Evolutionary conservation across 2,113 vertebrate species (phyloP).

Genomic region (Elaphurus davidianus): DNA sequence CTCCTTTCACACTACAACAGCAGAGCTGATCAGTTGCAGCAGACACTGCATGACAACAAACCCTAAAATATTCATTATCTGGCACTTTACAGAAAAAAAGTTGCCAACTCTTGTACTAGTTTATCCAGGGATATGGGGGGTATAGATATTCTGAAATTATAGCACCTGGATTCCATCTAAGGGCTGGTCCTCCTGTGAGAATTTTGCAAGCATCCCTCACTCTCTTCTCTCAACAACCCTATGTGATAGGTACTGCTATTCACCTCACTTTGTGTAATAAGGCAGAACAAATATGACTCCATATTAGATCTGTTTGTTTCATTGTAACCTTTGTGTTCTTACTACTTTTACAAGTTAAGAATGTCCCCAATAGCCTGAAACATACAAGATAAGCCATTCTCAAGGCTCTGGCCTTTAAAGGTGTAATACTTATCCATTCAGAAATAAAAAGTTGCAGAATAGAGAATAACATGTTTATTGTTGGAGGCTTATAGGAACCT

Average conservation of each 20-base stretch:
- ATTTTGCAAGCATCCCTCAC: neutral
- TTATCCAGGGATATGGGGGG: neutral
- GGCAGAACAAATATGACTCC: neutral
- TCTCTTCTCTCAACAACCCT: neutral
- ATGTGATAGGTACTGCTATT: neutral
- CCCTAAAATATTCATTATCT: neutral
- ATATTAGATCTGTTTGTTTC: neutral
- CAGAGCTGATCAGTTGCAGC: neutral
- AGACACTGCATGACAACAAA: neutral
- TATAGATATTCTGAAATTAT: neutral
- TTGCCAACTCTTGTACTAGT: neutral
- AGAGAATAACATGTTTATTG: neutral
- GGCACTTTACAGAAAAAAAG: neutral
- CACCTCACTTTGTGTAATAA: neutral
- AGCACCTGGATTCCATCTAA: neutral
- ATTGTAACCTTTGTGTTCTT: neutral
- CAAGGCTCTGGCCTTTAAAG: neutral
- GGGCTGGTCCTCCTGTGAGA: neutral
- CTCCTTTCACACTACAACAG: neutral
- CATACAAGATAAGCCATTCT: neutral
- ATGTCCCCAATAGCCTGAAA: neutral
- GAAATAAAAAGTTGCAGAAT: neutral
- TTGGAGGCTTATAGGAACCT: neutral
- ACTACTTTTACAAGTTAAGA: neutral
- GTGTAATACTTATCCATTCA: neutral